Base-by-base conservation (phyloP, 2,888 invertebrate genomes). In the Cantharis nigra region DNA sequence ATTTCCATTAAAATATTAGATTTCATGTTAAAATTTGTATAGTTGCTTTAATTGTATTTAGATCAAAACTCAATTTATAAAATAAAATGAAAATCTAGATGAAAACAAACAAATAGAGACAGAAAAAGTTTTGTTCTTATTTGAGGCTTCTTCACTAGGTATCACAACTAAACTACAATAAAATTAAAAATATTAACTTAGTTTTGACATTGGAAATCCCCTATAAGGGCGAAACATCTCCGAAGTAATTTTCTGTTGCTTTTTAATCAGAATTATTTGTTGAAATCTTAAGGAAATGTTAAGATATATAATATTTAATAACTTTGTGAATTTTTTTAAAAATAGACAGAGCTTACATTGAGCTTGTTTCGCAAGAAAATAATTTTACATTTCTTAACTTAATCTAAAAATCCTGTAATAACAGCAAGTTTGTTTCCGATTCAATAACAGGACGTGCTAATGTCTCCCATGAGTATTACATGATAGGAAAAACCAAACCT, bases 391-490 rank as follows among this genome's bases (percentile, higher is more conserved):
- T 49, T 49, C 49, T 79, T 78, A 78, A 81, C 81, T 81, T 80
- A 79, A 82, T 82, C 80, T 80, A 82, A 80, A 81, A 81, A 81
- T 80, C 80, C 80, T 69, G 80, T 80, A 80, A 82, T 82, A 81
- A 82, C 81, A 80, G 78, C 80, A 80, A 79, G 80, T 81, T 82
- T 83, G 83, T 82, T 82, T 82, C 82, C 83, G 83, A 83, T 82
- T 83, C 82, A 76, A 81, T 82, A 83, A 83, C 83, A 83, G 82
- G 83, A 81, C 83, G 82, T 80, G 79, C 83, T 84, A 84, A 84
- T 84, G 84, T 83, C 82, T 83, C 85, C 84, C 82, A 80, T 76
- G 85, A 81, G 84, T 82, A 83, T 84, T 84, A 83, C 80, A 79
- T 77, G 80, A 80, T 79, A 79, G 78, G 76, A 69, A 79, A 75